These are phyloP conservation scores for Sesia bembeciformis DNA, from an alignment of 2,888 invertebrate genomes.

Conservation along the genomic window DNA sequence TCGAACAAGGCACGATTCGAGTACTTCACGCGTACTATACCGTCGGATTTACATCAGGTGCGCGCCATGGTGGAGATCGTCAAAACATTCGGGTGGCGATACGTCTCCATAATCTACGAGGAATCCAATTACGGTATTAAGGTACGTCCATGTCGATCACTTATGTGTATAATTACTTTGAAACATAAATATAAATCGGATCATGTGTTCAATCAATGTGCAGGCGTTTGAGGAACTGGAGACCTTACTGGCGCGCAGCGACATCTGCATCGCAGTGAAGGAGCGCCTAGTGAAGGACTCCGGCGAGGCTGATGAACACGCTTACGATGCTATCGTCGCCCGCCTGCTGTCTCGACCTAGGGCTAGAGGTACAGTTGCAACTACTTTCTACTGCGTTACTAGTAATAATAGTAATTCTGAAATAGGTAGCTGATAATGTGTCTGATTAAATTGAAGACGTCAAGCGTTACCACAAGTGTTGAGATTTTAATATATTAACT, in stretches of 20 bases:
- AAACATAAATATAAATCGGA: background rate
- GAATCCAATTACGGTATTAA: slow-evolving; percentile 93
- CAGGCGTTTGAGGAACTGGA: slow-evolving; percentile 96
- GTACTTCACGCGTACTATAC: slow-evolving; percentile 94
- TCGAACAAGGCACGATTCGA: slow-evolving; percentile 96
- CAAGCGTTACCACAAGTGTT: too few species aligned
- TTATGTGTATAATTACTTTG: background rate
- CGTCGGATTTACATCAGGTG: slow-evolving; percentile 91
- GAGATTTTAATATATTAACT: too few species aligned
- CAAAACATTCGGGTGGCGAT: slow-evolving; percentile 85
- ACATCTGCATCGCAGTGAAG: slow-evolving; percentile 94
- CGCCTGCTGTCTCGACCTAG: slow-evolving; percentile 87
- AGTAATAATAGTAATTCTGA: too few species aligned
- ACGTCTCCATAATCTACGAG: slow-evolving; percentile 91
- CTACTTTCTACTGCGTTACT: too few species aligned
- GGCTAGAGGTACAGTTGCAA: slow-evolving; percentile 82
- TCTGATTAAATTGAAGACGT: too few species aligned
- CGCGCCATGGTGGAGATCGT: slow-evolving; percentile 93
- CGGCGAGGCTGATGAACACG: slow-evolving; percentile 90
- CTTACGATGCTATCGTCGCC: slow-evolving; percentile 90
- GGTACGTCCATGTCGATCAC: slow-evolving; percentile 52
- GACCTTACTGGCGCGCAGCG: slow-evolving; percentile 84
- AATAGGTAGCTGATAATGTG: too few species aligned
- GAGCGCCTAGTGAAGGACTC: slow-evolving; percentile 96
- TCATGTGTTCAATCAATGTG: background rate